Evolutionary conservation across 2,113 vertebrate genomes (phyloP).

Genomic region (Oncorhynchus kisutch): DNA sequence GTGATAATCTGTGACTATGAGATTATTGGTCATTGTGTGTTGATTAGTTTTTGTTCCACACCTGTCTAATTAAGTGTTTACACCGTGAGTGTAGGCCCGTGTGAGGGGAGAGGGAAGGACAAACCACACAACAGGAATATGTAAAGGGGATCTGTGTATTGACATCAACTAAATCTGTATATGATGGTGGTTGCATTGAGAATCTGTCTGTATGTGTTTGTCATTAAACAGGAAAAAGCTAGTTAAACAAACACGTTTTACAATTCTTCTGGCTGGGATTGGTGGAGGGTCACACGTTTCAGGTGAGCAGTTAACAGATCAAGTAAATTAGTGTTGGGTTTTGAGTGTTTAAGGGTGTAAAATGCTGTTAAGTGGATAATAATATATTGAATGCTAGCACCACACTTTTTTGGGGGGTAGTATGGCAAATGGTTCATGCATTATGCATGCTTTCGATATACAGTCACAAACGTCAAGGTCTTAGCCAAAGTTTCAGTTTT

Average conservation of each 20-base stretch:
- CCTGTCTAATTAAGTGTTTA: conserved; percentile 2
- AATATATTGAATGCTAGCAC: no score
- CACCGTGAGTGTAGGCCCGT: conserved; percentile 1
- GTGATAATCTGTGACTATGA: not conserved
- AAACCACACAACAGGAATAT: not conserved
- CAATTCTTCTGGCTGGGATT: not conserved
- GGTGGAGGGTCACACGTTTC: no score
- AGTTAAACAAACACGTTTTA: conserved; percentile 15
- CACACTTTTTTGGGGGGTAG: no score
- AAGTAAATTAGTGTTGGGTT: no score
- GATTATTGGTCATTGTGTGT: not conserved
- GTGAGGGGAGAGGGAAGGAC: conserved; percentile 7
- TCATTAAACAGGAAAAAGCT: conserved; percentile 61
- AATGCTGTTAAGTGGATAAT: no score
- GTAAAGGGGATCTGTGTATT: not conserved
- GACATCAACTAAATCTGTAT: conserved; percentile 1
- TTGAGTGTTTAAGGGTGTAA: no score
- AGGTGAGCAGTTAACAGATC: no score
- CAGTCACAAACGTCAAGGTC: no score
- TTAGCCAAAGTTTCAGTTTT: no score
- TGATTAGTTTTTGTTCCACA: conserved; percentile 8
- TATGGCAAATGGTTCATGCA: no score
- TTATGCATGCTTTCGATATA: no score
- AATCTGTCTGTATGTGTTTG: conserved; percentile 24
- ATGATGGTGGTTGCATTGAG: conserved; percentile 15